Percentiles rank a stretch among this genome's conserved stretches.
Conservation (phyloP, 2,797 vertebrate species). For the Sebastes flavidus region DNA sequence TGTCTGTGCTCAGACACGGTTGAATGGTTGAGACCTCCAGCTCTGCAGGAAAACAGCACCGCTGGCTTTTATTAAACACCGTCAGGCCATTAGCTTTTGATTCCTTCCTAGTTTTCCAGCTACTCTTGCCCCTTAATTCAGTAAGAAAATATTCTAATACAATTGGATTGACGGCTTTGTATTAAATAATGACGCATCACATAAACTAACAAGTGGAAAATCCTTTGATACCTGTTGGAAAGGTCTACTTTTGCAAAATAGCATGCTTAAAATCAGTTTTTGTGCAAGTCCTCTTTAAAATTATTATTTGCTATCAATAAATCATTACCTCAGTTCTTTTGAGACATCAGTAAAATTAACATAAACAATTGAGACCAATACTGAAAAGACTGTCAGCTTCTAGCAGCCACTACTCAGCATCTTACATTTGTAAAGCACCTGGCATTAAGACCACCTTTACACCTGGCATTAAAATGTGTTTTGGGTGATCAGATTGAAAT, state of each 20-base stretch:
- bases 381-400: neutral
- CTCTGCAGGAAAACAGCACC: conserved; percentile 2
- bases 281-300: neutral
- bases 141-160: neutral
- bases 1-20: neutral
- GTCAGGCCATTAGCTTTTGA: neutral
- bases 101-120: neutral
- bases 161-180: neutral
- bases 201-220: neutral
- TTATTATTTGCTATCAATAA: neutral
- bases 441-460: neutral
- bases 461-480: neutral
- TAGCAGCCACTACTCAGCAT: neutral
- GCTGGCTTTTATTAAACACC: neutral
- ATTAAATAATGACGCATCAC: neutral
- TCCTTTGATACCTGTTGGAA: neutral
- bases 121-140: neutral
- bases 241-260: conserved; percentile 11
- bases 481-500: no score
- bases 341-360: neutral
- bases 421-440: neutral
- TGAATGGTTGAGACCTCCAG: neutral
- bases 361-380: neutral
- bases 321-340: neutral
- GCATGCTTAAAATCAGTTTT: neutral